Evolutionary conservation across 1,140 invertebrate species (phyloP).

Genomic region (Pinna nobilis): DNA sequence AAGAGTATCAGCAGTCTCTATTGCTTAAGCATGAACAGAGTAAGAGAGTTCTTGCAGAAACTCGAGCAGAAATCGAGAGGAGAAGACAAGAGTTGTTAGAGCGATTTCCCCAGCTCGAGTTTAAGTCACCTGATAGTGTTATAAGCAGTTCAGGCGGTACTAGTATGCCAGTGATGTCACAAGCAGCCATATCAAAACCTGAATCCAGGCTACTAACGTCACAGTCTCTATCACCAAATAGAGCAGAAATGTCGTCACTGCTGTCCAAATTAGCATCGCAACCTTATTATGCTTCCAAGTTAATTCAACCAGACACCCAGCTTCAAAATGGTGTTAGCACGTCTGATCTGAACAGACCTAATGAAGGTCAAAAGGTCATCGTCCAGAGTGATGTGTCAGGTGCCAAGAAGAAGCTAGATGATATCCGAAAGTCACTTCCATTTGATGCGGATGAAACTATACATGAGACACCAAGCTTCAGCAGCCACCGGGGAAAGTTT

Average conservation of each 20-base stretch:
- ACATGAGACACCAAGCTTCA: conserved; percentile 33
- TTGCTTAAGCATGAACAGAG: conserved; percentile 59
- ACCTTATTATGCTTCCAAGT: conserved; percentile 49
- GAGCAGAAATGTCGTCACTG: conserved; percentile 41
- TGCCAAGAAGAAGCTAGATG: conserved; percentile 43
- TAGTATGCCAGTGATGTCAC: neutral
- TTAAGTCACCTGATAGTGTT: conserved; percentile 24
- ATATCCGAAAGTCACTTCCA: conserved; percentile 56
- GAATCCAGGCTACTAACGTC: conserved; percentile 18
- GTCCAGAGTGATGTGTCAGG: neutral
- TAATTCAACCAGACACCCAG: conserved; percentile 32
- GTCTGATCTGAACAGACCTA: neutral
- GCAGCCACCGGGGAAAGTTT: conserved; percentile 4
- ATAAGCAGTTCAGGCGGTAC: neutral
- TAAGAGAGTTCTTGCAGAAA: conserved; percentile 56
- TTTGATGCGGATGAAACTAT: conserved; percentile 57
- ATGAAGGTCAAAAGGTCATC: conserved; percentile 1
- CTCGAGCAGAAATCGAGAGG: conserved; percentile 58
- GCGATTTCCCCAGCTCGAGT: conserved; percentile 53
- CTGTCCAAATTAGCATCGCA: conserved; percentile 49
- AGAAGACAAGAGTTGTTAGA: conserved; percentile 49
- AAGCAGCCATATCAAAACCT: neutral
- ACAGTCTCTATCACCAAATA: conserved; percentile 28
- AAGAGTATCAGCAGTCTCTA: conserved; percentile 62
- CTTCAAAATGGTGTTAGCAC: neutral